Evolutionary conservation across 2,888 invertebrate genomes (phyloP).

Genomic region (Orchestes rusci): DNA sequence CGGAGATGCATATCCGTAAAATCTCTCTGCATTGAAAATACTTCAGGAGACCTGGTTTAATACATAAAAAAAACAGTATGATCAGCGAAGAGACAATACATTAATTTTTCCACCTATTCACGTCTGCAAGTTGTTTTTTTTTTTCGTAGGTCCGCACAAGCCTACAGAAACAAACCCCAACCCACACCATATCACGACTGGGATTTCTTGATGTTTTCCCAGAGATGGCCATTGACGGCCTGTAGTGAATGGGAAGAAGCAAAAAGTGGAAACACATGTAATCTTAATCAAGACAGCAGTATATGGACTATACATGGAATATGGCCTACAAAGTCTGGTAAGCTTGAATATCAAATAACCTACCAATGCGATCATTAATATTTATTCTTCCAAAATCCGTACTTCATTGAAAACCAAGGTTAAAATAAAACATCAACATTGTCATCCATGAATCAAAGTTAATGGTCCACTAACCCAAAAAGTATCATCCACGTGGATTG

Average conservation of each 20-base stretch:
- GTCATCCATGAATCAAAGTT: no score
- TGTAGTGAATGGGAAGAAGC: slow-evolving; percentile 65
- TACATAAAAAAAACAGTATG: no score
- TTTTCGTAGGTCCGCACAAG: neutral
- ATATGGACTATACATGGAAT: slow-evolving; percentile 77
- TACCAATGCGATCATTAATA: neutral
- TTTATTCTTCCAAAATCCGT: neutral
- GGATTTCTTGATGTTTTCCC: slow-evolving; percentile 73
- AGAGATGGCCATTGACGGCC: slow-evolving; percentile 69
- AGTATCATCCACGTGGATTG: no score
- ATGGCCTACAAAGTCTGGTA: slow-evolving; percentile 62
- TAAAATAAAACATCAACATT: neutral
- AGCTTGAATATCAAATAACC: neutral
- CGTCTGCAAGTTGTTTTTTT: no score
- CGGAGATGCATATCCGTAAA: no score
- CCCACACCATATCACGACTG: slow-evolving; percentile 42
- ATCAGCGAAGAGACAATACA: no score
- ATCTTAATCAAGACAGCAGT: slow-evolving; percentile 52
- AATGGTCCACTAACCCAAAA: no score
- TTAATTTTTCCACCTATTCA: no score
- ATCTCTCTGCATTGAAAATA: no score
- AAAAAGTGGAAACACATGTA: slow-evolving; percentile 54
- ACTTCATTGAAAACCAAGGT: neutral
- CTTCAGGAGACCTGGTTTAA: no score
- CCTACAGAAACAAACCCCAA: neutral